Evolutionary conservation across 2,888 invertebrate genomes (phyloP).

Genomic region (Adineta ricciae): DNA sequence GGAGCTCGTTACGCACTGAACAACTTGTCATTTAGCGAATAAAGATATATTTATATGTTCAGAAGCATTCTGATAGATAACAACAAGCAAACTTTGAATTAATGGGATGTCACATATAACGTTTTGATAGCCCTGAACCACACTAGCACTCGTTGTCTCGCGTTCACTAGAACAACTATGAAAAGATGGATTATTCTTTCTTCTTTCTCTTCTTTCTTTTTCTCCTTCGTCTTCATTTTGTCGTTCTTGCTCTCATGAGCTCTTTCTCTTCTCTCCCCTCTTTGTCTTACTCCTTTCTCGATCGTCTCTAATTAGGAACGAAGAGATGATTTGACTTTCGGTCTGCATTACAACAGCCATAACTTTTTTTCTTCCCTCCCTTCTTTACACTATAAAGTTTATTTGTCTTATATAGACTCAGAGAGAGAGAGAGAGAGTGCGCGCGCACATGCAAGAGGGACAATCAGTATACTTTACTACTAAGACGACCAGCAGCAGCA

Average conservation of each 20-base stretch:
- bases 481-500: neutral
- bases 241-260: neutral
- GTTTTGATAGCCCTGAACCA: neutral
- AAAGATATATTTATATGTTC: neutral
- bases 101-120: neutral
- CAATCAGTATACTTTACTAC: neutral
- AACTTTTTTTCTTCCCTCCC: neutral
- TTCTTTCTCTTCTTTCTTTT: neutral
- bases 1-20: neutral
- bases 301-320: neutral
- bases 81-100: neutral
- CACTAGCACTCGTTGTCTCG: neutral
- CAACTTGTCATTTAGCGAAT: neutral
- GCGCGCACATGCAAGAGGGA: neutral
- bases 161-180: neutral
- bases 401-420: neutral
- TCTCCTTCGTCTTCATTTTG: neutral
- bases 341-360: neutral
- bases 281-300: neutral
- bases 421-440: neutral
- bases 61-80: neutral
- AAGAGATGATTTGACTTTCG: constrained; percentile 15
- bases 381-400: neutral
- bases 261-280: neutral
- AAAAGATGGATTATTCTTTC: constrained; percentile 1